phyloP scores from a whole-genome alignment of 92 coral and sea anemone genomes.

The Heteractis magnifica region DNA sequence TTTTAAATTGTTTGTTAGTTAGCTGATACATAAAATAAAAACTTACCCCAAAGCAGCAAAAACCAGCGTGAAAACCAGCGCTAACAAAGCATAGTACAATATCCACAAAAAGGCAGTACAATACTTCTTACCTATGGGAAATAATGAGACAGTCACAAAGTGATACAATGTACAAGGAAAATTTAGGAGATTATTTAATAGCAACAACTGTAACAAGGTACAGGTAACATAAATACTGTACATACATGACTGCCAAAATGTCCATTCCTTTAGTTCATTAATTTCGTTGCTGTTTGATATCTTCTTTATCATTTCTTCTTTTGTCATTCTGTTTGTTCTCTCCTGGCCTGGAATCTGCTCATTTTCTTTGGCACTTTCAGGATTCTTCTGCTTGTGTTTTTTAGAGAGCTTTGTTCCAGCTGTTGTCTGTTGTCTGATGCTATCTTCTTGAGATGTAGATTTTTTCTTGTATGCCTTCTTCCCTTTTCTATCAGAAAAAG shows the following conservation, averaged over 20 bases:
- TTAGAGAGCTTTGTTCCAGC: neutral
- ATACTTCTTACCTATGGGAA: neutral
- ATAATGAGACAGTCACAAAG: neutral
- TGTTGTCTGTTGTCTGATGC: neutral
- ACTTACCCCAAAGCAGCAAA: neutral
- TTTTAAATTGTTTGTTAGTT: too few species aligned
- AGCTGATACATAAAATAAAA: too few species aligned
- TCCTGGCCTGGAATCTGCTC: neutral
- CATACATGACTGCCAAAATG: neutral
- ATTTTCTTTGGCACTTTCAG: conserved; percentile 4
- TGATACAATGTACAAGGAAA: neutral
- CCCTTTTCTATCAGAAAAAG: neutral
- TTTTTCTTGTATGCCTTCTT: conserved; percentile 7
- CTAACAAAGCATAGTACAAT: neutral
- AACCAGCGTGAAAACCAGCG: neutral
- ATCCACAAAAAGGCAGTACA: neutral
- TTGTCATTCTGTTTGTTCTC: conserved; percentile 3
- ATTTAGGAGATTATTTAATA: neutral
- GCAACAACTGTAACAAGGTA: neutral
- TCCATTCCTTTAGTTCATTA: neutral
- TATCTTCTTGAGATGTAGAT: neutral
- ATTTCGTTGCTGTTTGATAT: conserved; percentile 7
- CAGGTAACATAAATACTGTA: neutral
- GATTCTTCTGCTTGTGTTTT: conserved; percentile 13
- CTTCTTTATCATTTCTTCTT: conserved; percentile 15